Conservation (phyloP, 2,888 invertebrate species). For the Drosophila subquinaria region DNA sequence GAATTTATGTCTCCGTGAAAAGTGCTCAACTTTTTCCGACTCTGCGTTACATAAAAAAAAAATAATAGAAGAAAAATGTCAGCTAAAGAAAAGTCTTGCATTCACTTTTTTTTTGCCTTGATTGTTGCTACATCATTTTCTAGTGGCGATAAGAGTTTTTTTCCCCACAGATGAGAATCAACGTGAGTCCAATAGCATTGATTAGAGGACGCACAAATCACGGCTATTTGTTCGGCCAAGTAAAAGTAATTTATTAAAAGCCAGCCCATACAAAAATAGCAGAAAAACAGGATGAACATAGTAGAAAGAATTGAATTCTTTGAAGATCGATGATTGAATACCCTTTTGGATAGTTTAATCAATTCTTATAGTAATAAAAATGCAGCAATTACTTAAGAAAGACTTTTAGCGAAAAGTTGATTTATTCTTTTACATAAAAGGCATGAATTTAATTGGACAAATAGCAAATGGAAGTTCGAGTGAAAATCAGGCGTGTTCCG, state of each 20-base stretch:
- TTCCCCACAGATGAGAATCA: conserved; percentile 18
- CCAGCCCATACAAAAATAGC: conserved; percentile 9
- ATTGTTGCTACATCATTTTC: conserved; percentile 55
- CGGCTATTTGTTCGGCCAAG: conserved; percentile 56
- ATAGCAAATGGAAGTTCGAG: too few species aligned
- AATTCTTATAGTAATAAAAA: background rate
- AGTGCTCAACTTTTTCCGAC: conserved; percentile 34
- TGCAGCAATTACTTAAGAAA: background rate
- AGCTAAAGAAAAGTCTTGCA: conserved; percentile 30
- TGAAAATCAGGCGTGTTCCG: too few species aligned
- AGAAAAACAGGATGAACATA: background rate
- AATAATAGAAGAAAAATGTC: conserved; percentile 17
- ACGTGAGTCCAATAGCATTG: conserved; percentile 44
- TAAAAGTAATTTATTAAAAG: conserved; percentile 69
- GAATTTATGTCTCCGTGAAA: conserved; percentile 67
- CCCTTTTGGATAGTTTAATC: conserved; percentile 11
- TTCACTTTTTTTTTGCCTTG: conserved; percentile 18
- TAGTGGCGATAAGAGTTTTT: conserved; percentile 56
- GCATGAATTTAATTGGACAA: too few species aligned
- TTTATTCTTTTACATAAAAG: too few species aligned
- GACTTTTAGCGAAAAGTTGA: background rate
- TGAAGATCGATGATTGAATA: conserved; percentile 11
- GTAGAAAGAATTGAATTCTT: background rate
- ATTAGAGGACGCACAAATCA: conserved; percentile 60
- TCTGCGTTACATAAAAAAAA: conserved; percentile 11